Base-by-base conservation (phyloP, 2,888 invertebrate species). In the Apocheima hispidaria region DNA sequence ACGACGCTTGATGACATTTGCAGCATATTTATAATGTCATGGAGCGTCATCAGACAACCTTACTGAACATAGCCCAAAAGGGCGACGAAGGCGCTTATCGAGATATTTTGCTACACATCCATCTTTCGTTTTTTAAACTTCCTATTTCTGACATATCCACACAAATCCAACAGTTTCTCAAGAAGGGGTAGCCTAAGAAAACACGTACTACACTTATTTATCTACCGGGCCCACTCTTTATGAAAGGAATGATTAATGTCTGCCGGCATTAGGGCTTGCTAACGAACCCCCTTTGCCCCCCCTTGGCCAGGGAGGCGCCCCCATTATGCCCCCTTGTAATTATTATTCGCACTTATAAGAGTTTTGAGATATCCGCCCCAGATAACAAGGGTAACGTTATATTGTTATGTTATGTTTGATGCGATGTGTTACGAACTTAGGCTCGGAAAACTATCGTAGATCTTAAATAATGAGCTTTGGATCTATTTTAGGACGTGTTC, bases 171-270 rank as follows among this genome's bases (percentile, higher is more conserved):
- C 78, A 51, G 65, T 65, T 81, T 78, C 90, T 88, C 86, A 90
- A 89, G 89, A 86, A 87, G 83, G 69, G 87, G 88, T 90, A 88
- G 87, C 88, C 92, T 88, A 91, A 92, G 92, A 92, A 92, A 92
- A 90, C 88, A 92, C 91, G 90, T 92, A 92, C 88, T 92, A 92
- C 90, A 92, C 89, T 92, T 92, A 92, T 92, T 92, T 92, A 92
- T 92, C 92, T 92, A 89, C 84, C 82, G 82, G 76, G 80, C 87
- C 90, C 89, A 90, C 90, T 92, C 92, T 92, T 92, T 92, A 91
- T 92, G 92, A 92, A 92, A 92, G 92, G 91, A 90, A 92, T 92
- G 92, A 92, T 92, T 92, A 92, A 92, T 92, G 92, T 90, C 87
- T 90, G 87, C 87, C 85, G 84, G 90, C 91, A 90, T 91, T 92